A percentile compares a stretch with the other conserved stretches of the same genome.
phyloP scores from a whole-genome alignment of 2,888 invertebrate genomes.

The Brachypterus glaber region DNA sequence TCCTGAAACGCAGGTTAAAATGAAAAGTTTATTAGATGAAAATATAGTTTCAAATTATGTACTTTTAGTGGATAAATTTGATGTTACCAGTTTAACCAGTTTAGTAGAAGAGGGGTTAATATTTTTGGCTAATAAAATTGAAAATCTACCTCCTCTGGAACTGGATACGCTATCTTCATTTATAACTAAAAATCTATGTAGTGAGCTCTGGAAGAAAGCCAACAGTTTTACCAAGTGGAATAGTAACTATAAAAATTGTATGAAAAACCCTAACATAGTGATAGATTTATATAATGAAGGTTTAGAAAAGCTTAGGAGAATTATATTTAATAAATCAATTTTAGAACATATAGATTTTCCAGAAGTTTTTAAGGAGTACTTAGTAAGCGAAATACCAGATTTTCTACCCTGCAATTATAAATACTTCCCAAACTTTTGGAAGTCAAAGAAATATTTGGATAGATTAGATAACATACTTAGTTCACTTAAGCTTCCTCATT shows the following conservation, averaged over 20 bases:
- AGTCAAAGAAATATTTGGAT: constrained; percentile 42
- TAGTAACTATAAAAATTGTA: constrained; percentile 39
- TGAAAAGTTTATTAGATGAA: constrained; percentile 22
- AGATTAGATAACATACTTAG: constrained; percentile 47
- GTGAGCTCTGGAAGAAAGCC: constrained; percentile 54
- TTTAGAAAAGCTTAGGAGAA: constrained; percentile 50
- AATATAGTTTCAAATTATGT: constrained; percentile 29
- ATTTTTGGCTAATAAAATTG: constrained; percentile 46
- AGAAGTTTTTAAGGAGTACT: constrained; percentile 49
- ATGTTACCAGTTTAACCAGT: constrained; percentile 17
- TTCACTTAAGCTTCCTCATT: constrained; percentile 47
- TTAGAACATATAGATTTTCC: constrained; percentile 56
- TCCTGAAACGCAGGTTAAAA: constrained; percentile 13
- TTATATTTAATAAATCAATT: constrained; percentile 51
- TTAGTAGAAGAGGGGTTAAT: constrained; percentile 29
- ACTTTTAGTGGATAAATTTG: constrained; percentile 24
- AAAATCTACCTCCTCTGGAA: constrained; percentile 46
- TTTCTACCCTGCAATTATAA: constrained; percentile 57
- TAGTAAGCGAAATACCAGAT: constrained; percentile 41
- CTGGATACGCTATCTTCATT: constrained; percentile 49
- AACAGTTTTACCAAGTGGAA: constrained; percentile 37
- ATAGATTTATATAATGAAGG: constrained; percentile 59
- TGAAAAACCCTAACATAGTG: constrained; percentile 49
- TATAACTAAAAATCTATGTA: constrained; percentile 48
- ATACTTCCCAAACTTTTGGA: constrained; percentile 56